Evolutionary conservation across 2,797 vertebrate genomes (phyloP), one percentile per base, ranked within the genome.

Genomic region (Phoebastria nigripes): DNA sequence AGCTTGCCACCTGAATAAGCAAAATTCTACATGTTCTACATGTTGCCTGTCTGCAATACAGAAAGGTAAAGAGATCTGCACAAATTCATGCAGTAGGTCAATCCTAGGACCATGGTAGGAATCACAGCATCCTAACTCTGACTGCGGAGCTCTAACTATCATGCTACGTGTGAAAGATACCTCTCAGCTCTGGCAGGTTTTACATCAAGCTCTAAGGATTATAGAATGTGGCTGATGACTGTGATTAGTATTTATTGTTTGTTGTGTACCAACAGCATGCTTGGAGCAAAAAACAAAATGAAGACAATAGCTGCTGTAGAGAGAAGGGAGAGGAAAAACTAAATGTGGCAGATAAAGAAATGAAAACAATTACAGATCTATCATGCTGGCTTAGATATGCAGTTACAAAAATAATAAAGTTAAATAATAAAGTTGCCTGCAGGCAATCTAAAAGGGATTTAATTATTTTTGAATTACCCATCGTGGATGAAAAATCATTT

Each of bases 391-490:
- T 95, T 84, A 84, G 88, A 93, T 66, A 89, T 67, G 63, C 59
- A 90, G 90, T 80, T 89, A 90, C 59, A 93, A 94, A 94, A 92
- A 95, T 79, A 94, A 95, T 90, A 92, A 88, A 80, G 77, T 95
- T 95, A 96, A 94, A 95, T 90, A 95, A 93, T 94, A 94, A 95
- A 94, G 73, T 84, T 94, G 42, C 72, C 87, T 51, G 47, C 31
- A 80, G 91, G 85, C 82, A 92, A 90, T 84, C 25, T 90, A 84
- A 88, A 94, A 82, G 15, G n/a, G 59, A 84, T 96, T 93, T 93
- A 96, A 96, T 95, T 96, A 89, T 95, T 87, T 95, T 74, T 90
- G 12, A 87, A 95, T 92, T 93, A 93, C 18, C 39, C 52, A 54
- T 82, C 81, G 80, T 80, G 74, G 59, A 82, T 80, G 44, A 96